Percentiles rank a stretch among this genome's conserved stretches.
Conservation (phyloP, 1,140 invertebrate species). For the Laodelphax striatellus region DNA sequence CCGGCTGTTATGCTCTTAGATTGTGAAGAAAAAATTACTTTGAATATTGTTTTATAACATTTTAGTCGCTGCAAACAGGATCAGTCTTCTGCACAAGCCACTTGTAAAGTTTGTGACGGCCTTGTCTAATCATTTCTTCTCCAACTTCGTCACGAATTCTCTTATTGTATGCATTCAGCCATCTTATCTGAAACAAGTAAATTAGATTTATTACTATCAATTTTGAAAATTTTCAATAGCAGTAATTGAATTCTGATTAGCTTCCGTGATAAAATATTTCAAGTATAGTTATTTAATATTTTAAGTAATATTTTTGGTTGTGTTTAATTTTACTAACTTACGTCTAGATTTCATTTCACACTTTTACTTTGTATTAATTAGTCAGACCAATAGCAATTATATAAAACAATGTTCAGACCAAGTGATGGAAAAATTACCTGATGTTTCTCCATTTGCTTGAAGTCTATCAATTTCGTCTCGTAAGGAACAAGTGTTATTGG, state of each 20-base stretch:
- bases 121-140: slow-evolving; percentile 28
- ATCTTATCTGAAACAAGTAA: slow-evolving; percentile 28
- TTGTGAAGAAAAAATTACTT: too few species aligned
- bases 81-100: slow-evolving; percentile 33
- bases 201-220: slow-evolving; percentile 3
- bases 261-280: too few species aligned
- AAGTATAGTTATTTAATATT: too few species aligned
- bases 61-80: slow-evolving; percentile 5
- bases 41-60: too few species aligned
- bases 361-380: too few species aligned
- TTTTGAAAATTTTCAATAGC: not conserved
- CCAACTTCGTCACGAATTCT: slow-evolving; percentile 29
- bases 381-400: too few species aligned
- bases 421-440: slow-evolving; percentile 31
- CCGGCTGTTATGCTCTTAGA: too few species aligned
- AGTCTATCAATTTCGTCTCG: slow-evolving; percentile 49
- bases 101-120: slow-evolving; percentile 24
- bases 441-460: slow-evolving; percentile 36
- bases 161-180: slow-evolving; percentile 33
- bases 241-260: too few species aligned
- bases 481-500: slow-evolving; percentile 56
- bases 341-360: too few species aligned
- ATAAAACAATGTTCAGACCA: too few species aligned
- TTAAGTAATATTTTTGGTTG: too few species aligned
- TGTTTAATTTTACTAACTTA: too few species aligned